A percentile compares a stretch with the other conserved stretches of the same genome.
Conservation (phyloP, 2,113 vertebrate species). For the Chunga burmeisteri region DNA sequence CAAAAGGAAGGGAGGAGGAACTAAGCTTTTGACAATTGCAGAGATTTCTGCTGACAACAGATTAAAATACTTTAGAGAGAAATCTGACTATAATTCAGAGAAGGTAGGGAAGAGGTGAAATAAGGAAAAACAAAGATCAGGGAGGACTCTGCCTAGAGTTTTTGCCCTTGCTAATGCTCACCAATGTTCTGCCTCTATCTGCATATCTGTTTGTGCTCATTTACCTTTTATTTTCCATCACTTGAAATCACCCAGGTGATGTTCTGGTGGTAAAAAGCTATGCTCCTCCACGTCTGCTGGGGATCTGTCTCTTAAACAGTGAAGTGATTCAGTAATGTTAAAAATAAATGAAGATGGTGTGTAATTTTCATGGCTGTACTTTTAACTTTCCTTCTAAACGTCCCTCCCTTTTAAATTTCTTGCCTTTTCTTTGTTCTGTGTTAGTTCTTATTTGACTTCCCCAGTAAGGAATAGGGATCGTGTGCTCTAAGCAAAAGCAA, state of each 20-base stretch:
- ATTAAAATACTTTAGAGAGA: not conserved
- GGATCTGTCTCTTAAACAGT: not conserved
- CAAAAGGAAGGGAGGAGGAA: not conserved
- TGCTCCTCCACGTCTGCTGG: not conserved
- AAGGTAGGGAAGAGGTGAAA: not conserved
- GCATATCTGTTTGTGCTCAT: not conserved
- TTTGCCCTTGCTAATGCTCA: not conserved
- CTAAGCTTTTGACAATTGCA: not conserved
- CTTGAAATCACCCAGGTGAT: not conserved
- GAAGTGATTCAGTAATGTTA: not conserved
- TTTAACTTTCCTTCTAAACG: not conserved
- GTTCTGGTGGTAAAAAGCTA: not conserved
- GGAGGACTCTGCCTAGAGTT: not conserved
- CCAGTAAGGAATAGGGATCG: not conserved
- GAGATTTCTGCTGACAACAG: not conserved
- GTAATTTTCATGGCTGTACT: not conserved
- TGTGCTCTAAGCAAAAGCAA: not conserved
- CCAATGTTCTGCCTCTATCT: not conserved
- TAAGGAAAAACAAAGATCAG: not conserved
- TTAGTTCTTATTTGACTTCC: not conserved
- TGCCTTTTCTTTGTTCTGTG: not conserved
- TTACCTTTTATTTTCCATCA: not conserved
- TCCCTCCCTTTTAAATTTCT: not conserved
- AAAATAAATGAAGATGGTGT: not conserved
- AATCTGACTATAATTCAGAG: not conserved